Percentiles rank a stretch among this genome's conserved stretches.
Conservation (phyloP, 2,797 vertebrate genomes). For the Synanceia verrucosa region DNA sequence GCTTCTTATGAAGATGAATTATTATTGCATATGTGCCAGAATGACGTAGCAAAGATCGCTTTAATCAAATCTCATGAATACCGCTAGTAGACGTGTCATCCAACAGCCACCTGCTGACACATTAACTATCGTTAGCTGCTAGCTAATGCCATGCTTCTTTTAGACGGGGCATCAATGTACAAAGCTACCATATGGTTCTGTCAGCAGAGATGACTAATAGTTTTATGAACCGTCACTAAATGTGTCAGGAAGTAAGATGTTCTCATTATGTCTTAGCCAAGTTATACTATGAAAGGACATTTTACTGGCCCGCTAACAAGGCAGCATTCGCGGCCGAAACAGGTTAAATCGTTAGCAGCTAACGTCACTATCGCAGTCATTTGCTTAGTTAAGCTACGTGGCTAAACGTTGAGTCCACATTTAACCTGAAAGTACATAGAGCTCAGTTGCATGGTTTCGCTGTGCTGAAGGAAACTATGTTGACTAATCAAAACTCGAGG, state of each 20-base stretch:
- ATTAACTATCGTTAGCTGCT: constrained; percentile 60
- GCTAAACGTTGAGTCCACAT: constrained; percentile 39
- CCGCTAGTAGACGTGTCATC: constrained; percentile 62
- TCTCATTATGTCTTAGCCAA: rapidly evolving
- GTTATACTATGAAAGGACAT: neutral
- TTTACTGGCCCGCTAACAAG: constrained; percentile 36
- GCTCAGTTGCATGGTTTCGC: neutral
- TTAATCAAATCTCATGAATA: neutral
- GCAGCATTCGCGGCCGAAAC: constrained; percentile 5
- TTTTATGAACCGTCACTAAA: neutral
- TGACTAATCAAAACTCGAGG: neutral
- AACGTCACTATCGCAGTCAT: constrained; percentile 49
- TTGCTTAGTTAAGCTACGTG: constrained; percentile 67
- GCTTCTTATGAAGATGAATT: neutral
- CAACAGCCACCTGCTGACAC: constrained; percentile 74
- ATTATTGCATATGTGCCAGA: rapidly evolving
- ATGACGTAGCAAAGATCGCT: neutral
- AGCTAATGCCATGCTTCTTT: constrained; percentile 70
- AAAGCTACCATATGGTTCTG: constrained; percentile 34
- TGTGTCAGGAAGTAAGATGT: neutral
- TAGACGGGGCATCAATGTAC: constrained; percentile 15
- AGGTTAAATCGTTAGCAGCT: constrained; percentile 50
- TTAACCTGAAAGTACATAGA: constrained; percentile 20
- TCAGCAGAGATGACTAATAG: neutral
- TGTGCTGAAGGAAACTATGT: neutral